phyloP scores from a whole-genome alignment of 2,888 invertebrate genomes.

The Coelogynopora nodosa region DNA sequence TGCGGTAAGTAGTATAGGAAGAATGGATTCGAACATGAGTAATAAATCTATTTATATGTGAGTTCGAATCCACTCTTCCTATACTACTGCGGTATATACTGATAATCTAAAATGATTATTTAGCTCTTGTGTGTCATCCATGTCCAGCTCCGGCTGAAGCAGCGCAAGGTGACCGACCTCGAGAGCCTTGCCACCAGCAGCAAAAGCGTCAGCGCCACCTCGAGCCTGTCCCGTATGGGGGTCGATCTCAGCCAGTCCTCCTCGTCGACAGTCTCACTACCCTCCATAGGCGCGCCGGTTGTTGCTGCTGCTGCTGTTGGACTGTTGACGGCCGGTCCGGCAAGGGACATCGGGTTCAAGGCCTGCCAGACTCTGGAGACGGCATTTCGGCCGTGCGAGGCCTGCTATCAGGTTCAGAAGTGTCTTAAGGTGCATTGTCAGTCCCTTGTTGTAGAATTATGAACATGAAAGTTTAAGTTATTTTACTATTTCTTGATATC shows the following conservation, averaged over 20 bases:
- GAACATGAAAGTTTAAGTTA: background rate
- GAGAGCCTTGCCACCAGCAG: background rate
- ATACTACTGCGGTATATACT: no score
- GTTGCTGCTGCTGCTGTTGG: background rate
- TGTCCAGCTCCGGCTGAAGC: background rate
- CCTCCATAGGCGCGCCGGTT: background rate
- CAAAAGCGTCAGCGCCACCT: background rate
- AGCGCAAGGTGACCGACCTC: background rate
- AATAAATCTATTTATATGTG: no score
- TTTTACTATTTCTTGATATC: no score
- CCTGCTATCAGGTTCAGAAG: constrained; percentile 58
- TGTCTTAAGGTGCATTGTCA: constrained; percentile 50
- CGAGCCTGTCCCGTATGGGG: background rate
- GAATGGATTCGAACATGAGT: no score
- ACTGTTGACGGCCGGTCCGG: background rate
- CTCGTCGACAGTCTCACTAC: background rate
- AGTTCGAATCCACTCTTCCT: no score
- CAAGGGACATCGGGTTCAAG: constrained; percentile 50
- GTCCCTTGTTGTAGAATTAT: background rate
- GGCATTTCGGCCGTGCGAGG: constrained; percentile 60
- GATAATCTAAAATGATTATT: no score
- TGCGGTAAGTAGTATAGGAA: no score
- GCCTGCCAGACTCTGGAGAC: constrained; percentile 60
- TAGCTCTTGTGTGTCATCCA: no score
- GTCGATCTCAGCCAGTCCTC: background rate